A percentile compares a stretch with the other conserved stretches of the same genome.
These are phyloP conservation scores for Seriola quinqueradiata DNA, from an alignment of 2,113 vertebrate species.

Conservation along the genomic window DNA sequence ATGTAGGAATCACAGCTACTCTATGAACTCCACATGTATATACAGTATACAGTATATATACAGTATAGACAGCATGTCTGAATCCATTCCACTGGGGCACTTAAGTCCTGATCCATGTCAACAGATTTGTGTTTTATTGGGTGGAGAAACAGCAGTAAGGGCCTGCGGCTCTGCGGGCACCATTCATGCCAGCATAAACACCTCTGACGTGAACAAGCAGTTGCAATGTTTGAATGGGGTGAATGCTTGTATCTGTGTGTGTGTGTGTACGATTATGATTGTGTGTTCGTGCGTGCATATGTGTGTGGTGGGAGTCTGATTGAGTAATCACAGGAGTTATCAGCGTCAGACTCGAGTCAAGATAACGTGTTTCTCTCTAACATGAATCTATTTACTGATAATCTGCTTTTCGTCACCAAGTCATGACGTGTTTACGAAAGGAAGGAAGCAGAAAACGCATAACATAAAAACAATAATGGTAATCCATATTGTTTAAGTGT, in stretches of 20 bases:
- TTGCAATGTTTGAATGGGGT: conserved; percentile 47
- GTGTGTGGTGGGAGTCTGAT: conserved; percentile 14
- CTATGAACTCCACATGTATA: not conserved
- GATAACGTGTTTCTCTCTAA: conserved; percentile 18
- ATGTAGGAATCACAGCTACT: not conserved
- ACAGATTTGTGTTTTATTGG: conserved; percentile 74
- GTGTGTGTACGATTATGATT: conserved; percentile 18
- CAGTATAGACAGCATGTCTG: conserved; percentile 31
- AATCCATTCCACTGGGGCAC: conserved; percentile 53
- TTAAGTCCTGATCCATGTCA: conserved; percentile 71
- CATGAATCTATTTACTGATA: conserved; percentile 7
- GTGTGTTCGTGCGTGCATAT: not conserved
- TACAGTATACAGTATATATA: conserved; percentile 16
- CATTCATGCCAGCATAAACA: conserved; percentile 77
- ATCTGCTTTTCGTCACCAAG: not conserved
- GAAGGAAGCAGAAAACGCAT: not conserved
- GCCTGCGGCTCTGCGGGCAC: conserved; percentile 63
- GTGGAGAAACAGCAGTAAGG: conserved; percentile 67
- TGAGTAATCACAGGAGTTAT: conserved; percentile 19
- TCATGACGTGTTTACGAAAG: not conserved
- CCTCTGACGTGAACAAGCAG: conserved; percentile 62
- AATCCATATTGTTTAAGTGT: not conserved
- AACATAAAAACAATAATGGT: not conserved
- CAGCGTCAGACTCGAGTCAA: conserved; percentile 1
- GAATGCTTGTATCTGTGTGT: conserved; percentile 49